Evolutionary conservation across 2,888 invertebrate genomes (phyloP).

Genomic region (Watsonalla binaria): DNA sequence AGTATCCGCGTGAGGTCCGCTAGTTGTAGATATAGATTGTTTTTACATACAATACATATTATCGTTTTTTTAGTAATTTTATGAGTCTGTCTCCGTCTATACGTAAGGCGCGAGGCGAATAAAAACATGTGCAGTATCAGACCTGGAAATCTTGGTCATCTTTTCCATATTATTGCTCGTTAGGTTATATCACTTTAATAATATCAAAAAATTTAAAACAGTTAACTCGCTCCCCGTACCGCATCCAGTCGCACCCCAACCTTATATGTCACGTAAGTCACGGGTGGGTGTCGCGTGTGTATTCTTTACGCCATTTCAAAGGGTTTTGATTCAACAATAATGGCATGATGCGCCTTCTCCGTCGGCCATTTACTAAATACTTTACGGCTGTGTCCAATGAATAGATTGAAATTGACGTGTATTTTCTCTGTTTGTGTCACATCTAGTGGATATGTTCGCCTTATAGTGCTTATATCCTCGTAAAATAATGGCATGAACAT

Average conservation of each 20-base stretch:
- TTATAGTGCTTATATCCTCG: neutral
- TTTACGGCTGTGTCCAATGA: neutral
- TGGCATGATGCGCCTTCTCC: constrained; percentile 23
- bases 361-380: neutral
- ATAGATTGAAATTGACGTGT: neutral
- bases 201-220: too few species aligned
- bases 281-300: constrained; percentile 48
- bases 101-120: too few species aligned
- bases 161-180: too few species aligned
- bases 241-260: constrained; percentile 5
- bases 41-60: too few species aligned
- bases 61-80: too few species aligned
- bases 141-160: too few species aligned
- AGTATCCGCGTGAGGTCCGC: too few species aligned
- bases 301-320: constrained; percentile 56
- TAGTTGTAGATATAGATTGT: too few species aligned
- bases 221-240: neutral
- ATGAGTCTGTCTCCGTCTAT: too few species aligned
- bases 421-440: neutral
- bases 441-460: neutral
- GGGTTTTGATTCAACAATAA: constrained; percentile 62
- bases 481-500: too few species aligned
- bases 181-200: too few species aligned
- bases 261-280: constrained; percentile 15
- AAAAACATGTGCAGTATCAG: too few species aligned